phyloP scores from a whole-genome alignment of 1,140 invertebrate genomes.

The Probaryconus sp. region DNA sequence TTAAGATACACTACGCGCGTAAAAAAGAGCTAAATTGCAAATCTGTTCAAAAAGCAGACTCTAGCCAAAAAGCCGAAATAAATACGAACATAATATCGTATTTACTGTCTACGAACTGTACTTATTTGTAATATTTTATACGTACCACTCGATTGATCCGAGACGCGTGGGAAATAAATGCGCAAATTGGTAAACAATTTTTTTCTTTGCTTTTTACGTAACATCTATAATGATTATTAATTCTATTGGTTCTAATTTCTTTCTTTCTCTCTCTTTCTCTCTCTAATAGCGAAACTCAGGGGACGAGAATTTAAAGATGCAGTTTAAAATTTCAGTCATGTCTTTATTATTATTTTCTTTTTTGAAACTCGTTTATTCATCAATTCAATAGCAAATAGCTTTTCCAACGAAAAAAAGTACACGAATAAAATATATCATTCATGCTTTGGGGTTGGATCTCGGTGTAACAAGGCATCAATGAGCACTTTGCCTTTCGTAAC shows the following conservation, averaged over 20 bases:
- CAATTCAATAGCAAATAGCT: slow-evolving; percentile 66
- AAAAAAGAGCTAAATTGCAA: slow-evolving; percentile 52
- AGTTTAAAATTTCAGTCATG: slow-evolving; percentile 51
- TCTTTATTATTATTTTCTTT: slow-evolving; percentile 59
- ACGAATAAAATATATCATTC: slow-evolving; percentile 70
- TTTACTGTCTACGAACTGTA: slow-evolving; percentile 65
- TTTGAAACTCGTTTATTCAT: slow-evolving; percentile 72
- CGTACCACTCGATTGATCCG: slow-evolving; percentile 78
- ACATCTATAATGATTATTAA: slow-evolving; percentile 46
- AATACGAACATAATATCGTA: slow-evolving; percentile 52
- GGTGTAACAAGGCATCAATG: slow-evolving; percentile 52
- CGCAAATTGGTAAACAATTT: slow-evolving; percentile 77
- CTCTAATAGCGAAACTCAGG: slow-evolving; percentile 50
- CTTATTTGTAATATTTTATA: slow-evolving; percentile 68
- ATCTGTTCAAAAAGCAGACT: slow-evolving; percentile 52
- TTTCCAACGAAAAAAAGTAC: slow-evolving; percentile 69
- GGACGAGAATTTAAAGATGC: slow-evolving; percentile 56
- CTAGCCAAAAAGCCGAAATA: slow-evolving; percentile 69
- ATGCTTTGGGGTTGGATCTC: slow-evolving; percentile 67
- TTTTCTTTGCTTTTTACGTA: slow-evolving; percentile 62
- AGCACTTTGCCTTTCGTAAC: background rate
- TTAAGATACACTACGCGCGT: slow-evolving; percentile 42
- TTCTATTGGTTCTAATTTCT: slow-evolving; percentile 31
- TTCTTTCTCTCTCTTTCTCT: slow-evolving; percentile 24
- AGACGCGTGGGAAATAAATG: slow-evolving; percentile 79